Base-by-base conservation (phyloP, 1,140 invertebrate species). In the Alviniconcha marisindica region DNA sequence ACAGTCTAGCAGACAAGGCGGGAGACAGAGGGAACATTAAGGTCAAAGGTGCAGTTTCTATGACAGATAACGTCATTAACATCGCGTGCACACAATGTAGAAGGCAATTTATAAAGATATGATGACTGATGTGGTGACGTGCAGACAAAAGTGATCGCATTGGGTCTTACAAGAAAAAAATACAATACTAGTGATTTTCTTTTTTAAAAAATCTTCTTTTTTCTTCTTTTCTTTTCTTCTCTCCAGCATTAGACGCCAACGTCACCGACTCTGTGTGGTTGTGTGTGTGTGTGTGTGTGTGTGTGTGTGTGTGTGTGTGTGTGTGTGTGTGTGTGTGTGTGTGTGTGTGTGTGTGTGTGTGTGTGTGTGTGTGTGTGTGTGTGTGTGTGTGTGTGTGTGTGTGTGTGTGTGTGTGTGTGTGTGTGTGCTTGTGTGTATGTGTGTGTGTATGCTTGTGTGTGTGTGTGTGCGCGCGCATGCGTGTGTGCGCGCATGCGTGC, bases 261-360 rank as follows among this genome's bases (percentile, higher is more conserved):
- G 28, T 63, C 21, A 12, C 21, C 24, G 60, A 12, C 21, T 63
- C 21, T 63, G 60, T 63, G 10, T 63, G 10, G 7, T 5, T n/a
- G 10, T 63, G 60, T 63, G 60, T 63, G 60, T 63, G 60, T 63
- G 60, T 63, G 60, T 63, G 60, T 63, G 60, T 63, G 60, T 63
- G 60, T 63, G 60, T 63, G 60, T 63, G 60, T 63, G 60, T 63
- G 60, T 63, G 60, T 63, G 60, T 63, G 60, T 63, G 60, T 63
- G 60, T 63, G 60, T 63, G 60, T 63, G 60, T 63, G 60, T 63
- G 60, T 63, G 60, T 63, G 60, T 63, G 60, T 63, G 60, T 63
- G 60, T 63, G 60, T 63, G 60, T 63, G 60, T 63, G 60, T 63
- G 28, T 31, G 28, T 31, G 60, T 63, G 60, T 63, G 60, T 63